These are phyloP conservation scores for Bombus difficillimus DNA, from an alignment of 1,140 invertebrate species.

Conservation along the genomic window DNA sequence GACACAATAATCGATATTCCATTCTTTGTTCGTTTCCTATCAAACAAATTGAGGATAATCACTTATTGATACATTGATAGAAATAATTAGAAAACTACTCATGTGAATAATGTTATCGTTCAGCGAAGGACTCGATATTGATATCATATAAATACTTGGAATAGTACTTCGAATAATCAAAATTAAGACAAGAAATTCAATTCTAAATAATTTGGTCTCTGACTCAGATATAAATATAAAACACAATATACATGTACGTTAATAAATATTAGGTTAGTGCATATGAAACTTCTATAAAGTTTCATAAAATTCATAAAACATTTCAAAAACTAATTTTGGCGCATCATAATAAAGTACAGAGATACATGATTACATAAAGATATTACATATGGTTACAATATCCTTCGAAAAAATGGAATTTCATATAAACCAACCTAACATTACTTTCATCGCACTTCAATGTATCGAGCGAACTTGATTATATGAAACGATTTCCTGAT, in stretches of 20 bases:
- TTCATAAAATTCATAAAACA: too few species aligned
- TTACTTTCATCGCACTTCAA: not conserved
- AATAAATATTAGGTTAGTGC: too few species aligned
- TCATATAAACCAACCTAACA: not conserved
- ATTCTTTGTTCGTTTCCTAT: not conserved
- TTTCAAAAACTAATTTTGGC: too few species aligned
- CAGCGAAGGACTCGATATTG: not conserved
- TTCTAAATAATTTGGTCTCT: not conserved
- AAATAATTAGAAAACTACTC: not conserved
- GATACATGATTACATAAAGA: too few species aligned
- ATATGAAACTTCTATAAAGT: too few species aligned
- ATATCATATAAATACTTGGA: not conserved
- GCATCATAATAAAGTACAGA: too few species aligned
- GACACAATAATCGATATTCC: not conserved
- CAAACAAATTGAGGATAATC: not conserved
- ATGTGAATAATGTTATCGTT: not conserved
- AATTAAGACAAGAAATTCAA: not conserved
- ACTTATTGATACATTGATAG: not conserved
- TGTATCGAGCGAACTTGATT: too few species aligned
- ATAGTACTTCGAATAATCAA: not conserved
- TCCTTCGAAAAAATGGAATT: too few species aligned
- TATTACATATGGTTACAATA: too few species aligned
- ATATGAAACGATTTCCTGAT: not conserved
- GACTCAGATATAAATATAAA: not conserved
- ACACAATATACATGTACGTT: too few species aligned